These are phyloP conservation scores for Cryptocephalus primarius DNA, from an alignment of 2,888 invertebrate genomes.

Conservation along the genomic window DNA sequence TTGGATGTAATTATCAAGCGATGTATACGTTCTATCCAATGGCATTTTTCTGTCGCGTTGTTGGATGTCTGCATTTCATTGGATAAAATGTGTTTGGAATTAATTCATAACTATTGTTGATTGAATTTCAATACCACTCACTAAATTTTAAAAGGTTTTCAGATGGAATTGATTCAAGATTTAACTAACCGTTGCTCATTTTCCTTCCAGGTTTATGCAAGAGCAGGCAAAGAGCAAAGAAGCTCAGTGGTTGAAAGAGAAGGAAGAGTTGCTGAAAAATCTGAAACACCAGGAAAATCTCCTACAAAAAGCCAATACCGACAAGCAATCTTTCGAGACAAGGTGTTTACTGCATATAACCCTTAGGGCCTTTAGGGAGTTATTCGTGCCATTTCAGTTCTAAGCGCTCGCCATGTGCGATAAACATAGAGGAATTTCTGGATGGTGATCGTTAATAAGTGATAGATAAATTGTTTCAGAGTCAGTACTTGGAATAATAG, in stretches of 20 bases:
- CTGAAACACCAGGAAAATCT: slow-evolving; percentile 25
- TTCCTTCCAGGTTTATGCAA: slow-evolving; percentile 22
- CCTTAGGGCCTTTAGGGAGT: slow-evolving; percentile 30
- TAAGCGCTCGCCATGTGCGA: neutral
- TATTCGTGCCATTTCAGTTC: slow-evolving; percentile 24
- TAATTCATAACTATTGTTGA: no score
- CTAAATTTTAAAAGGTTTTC: neutral
- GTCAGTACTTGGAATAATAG: no score
- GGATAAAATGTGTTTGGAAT: no score
- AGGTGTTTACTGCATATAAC: slow-evolving; percentile 35
- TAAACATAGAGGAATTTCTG: neutral
- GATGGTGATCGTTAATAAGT: slow-evolving; percentile 9
- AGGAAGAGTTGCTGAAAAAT: slow-evolving; percentile 26
- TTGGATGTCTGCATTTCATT: no score
- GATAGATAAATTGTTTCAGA: no score
- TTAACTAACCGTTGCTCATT: neutral
- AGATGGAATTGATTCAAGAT: neutral
- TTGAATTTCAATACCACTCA: neutral
- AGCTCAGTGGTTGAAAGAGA: slow-evolving; percentile 28
- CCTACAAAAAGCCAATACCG: slow-evolving; percentile 26
- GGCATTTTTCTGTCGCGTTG: no score
- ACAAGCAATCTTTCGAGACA: slow-evolving; percentile 28
- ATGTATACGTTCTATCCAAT: no score
- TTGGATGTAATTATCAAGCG: no score
- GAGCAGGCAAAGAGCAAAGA: slow-evolving; percentile 28